Base-by-base conservation (phyloP, 1,140 invertebrate species). In the Trichonephila clavata region DNA sequence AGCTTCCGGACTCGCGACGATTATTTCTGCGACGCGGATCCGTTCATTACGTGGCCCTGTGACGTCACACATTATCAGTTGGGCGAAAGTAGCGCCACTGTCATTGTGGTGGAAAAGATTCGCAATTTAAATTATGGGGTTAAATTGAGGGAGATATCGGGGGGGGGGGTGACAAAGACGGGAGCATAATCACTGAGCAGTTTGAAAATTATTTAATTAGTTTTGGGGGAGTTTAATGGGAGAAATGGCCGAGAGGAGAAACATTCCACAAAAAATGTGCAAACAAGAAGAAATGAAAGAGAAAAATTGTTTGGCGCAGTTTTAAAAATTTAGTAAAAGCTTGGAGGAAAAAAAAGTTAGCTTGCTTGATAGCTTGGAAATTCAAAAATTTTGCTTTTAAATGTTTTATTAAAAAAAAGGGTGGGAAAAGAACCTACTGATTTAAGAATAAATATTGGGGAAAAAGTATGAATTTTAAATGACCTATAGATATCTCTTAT, bases 91-190 rank as follows among this genome's bases (percentile, higher is more conserved):
- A 32, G 68, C 68, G 27, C 24, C 50, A 7, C 1, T 5, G 32
- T 14, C 27, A 77, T 77, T 77, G 68, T 77, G 27, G 27, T 32
- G 32, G 68, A 77, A 77, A 77, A 77, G 16, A 77, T 77, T 63
- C 60, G 84, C 84, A 61, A 86, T 86, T 86, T 86, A 86, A 86
- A 86, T 86, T 86, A 86, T 63, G 84, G 39, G 84, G 84, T 86
- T 86, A 86, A 86, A 86, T 86, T 86, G 63, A 7, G n/a, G 27
- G 27, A 61, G 61, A 63, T 86, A 86, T 86, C 84, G 20, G n/a
- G 18, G 59, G 24, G 20, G n/a, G 18, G 59, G 24, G 59, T 59
- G 5, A 86, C 27, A 32, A 63, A 27, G 27, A 16, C 24, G 24
- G 84, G 59, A 7, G 59, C 59, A 59, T 84, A 84, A 84, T 84